Conservation (phyloP, 2,888 invertebrate genomes). For the Ormyrus thymus region DNA sequence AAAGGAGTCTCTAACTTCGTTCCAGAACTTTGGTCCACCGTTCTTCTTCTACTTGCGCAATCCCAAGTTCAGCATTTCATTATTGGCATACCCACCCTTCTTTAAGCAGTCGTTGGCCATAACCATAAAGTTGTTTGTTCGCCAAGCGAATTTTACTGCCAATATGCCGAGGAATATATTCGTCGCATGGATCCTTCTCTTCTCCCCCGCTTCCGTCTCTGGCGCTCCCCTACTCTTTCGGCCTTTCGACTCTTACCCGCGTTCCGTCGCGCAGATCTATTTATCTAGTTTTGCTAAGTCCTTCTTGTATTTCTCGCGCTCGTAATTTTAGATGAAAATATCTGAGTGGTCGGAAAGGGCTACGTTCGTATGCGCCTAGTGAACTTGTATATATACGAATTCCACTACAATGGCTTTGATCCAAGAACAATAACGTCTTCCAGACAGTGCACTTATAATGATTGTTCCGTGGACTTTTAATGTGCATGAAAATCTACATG, state of each 20-base stretch:
- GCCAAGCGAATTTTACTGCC: slow-evolving; percentile 35
- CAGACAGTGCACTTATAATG: slow-evolving; percentile 26
- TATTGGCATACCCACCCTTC: slow-evolving; percentile 28
- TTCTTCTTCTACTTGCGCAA: not conserved
- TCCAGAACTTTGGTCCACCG: not conserved
- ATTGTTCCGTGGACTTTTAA: not conserved
- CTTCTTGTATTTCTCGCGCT: too few species aligned
- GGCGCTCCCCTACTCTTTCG: too few species aligned
- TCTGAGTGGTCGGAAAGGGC: too few species aligned
- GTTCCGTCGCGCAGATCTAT: too few species aligned
- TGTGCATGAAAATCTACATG: not conserved
- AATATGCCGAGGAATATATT: slow-evolving; percentile 43
- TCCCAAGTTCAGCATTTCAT: slow-evolving; percentile 25
- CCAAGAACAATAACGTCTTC: slow-evolving; percentile 18
- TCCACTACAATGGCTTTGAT: slow-evolving; percentile 19
- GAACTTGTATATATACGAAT: too few species aligned
- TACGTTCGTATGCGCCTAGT: too few species aligned
- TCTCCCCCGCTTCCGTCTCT: too few species aligned
- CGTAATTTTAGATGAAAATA: too few species aligned
- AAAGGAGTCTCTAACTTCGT: too few species aligned
- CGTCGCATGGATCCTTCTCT: slow-evolving; percentile 19
- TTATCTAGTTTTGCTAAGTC: too few species aligned
- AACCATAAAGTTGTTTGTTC: slow-evolving; percentile 47
- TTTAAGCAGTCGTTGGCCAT: slow-evolving; percentile 25
- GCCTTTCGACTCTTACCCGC: too few species aligned